Percentiles rank a stretch among this genome's conserved stretches.
Evolutionary conservation across 2,113 vertebrate species (phyloP).

Genomic region (Mesoclemmys tuberculata): DNA sequence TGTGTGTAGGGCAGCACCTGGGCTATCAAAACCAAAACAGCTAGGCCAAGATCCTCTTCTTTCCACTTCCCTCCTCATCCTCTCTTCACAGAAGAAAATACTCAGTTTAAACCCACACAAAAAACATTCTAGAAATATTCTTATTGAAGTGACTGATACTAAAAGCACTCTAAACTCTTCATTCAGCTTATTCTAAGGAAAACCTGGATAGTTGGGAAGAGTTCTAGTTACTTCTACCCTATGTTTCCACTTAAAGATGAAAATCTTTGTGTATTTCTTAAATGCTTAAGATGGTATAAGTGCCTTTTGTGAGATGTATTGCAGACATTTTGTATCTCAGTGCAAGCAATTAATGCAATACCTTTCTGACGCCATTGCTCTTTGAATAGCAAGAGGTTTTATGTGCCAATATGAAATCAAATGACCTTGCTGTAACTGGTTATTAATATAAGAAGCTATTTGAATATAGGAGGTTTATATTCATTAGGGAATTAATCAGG

Average conservation of each 20-base stretch:
- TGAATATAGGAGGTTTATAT: background rate
- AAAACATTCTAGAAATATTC: background rate
- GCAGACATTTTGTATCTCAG: background rate
- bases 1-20: background rate
- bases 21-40: background rate
- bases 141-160: too few relatives aligned
- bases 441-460: background rate
- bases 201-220: background rate
- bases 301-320: background rate
- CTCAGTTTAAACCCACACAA: background rate
- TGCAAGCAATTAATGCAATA: background rate
- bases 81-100: background rate
- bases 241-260: background rate
- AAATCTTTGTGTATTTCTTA: background rate
- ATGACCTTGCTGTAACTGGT: background rate
- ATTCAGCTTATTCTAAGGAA: background rate
- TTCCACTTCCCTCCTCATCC: background rate
- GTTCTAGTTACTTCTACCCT: background rate
- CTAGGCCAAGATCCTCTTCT: background rate
- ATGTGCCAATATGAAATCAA: background rate
- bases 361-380: background rate
- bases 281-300: background rate
- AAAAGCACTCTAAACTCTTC: background rate
- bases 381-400: background rate
- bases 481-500: background rate